Conservation (phyloP, 2,113 vertebrate genomes). For the Alligator mississippiensis region DNA sequence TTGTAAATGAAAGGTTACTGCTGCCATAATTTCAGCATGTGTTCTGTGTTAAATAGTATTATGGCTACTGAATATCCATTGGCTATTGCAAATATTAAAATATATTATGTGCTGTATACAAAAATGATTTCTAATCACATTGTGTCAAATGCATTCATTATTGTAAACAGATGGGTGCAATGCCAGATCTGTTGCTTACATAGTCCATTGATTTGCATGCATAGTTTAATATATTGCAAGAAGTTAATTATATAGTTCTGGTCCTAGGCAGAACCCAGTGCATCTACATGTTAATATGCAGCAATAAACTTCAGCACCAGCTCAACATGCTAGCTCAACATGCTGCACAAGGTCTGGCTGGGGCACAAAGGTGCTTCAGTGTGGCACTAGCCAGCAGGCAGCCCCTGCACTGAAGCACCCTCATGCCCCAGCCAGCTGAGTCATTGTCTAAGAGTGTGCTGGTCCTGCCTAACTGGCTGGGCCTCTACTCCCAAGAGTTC, state of each 20-base stretch:
- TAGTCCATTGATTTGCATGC: background rate
- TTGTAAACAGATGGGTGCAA: background rate
- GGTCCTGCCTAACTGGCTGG: background rate
- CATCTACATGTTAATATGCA: no score
- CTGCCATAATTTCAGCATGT: background rate
- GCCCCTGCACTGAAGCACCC: no score
- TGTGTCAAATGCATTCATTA: background rate
- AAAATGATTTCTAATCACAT: background rate
- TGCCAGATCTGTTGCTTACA: accelerated
- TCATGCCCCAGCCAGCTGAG: no score
- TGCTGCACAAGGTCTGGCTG: background rate
- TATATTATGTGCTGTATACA: background rate
- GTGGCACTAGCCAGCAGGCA: no score
- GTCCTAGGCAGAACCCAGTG: no score
- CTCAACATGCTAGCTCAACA: background rate
- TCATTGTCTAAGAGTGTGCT: no score
- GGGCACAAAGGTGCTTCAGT: no score
- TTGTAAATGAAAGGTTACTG: background rate
- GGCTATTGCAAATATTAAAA: background rate
- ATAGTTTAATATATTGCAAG: background rate
- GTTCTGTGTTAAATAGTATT: background rate
- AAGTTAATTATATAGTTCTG: no score
- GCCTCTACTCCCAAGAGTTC: background rate
- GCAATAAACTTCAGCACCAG: no score
- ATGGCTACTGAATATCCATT: background rate